Conservation (phyloP, 2,797 vertebrate species). For the Podarcis lilfordi region DNA sequence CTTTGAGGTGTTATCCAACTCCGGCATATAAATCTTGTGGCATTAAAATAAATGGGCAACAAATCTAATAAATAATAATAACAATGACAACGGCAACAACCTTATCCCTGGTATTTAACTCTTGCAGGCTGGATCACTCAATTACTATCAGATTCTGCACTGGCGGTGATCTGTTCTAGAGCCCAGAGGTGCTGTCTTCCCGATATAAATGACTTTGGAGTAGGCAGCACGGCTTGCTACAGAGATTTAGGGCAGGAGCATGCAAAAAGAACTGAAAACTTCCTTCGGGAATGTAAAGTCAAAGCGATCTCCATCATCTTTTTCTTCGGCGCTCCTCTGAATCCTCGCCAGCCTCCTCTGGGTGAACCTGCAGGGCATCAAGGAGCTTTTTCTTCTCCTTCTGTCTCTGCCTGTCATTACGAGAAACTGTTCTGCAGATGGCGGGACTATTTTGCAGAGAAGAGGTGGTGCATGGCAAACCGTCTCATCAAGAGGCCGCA, state of each 20-base stretch:
- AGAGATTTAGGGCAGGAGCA: not conserved
- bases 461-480: constrained; percentile 58
- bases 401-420: constrained; percentile 6
- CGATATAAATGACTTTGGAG: no score
- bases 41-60: no score
- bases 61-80: no score
- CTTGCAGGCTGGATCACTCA: not conserved
- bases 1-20: no score
- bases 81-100: no score
- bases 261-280: not conserved
- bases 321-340: constrained; percentile 15
- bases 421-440: constrained; percentile 55
- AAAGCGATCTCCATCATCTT: constrained; percentile 19
- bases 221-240: accelerated
- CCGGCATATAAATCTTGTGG: no score
- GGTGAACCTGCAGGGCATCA: constrained; percentile 39
- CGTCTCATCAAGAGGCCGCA: constrained; percentile 46
- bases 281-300: constrained; percentile 12
- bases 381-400: not conserved
- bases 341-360: constrained; percentile 46
- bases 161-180: no score
- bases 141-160: not conserved
- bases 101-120: no score
- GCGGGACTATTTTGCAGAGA: constrained; percentile 46
- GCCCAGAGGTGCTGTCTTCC: not conserved